These are phyloP conservation scores for Apotomis turbidana DNA, from an alignment of 2,888 invertebrate species.

Conservation along the genomic window DNA sequence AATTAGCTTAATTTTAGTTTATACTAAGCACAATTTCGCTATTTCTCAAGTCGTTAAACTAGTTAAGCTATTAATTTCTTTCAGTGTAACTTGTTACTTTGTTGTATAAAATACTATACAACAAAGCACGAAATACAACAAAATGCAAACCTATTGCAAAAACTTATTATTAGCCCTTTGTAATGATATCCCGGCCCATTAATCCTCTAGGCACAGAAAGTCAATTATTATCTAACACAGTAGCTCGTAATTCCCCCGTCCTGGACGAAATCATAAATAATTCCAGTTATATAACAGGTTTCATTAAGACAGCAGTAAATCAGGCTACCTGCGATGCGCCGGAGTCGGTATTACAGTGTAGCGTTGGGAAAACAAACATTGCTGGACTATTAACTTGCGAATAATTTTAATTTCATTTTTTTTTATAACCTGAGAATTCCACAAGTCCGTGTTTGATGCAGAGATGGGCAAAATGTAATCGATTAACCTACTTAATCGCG, in stretches of 20 bases:
- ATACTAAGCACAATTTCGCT: too few relatives aligned
- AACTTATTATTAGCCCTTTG: slow-evolving; percentile 36
- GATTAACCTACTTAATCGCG: too few relatives aligned
- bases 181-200: slow-evolving; percentile 40
- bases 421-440: too few relatives aligned
- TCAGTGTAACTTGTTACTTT: too few relatives aligned
- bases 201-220: slow-evolving; percentile 57
- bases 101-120: too few relatives aligned
- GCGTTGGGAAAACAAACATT: slow-evolving; percentile 47
- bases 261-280: slow-evolving; percentile 81
- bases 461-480: too few relatives aligned
- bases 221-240: slow-evolving; percentile 78
- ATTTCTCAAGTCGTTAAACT: too few relatives aligned
- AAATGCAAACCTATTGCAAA: slow-evolving; percentile 30
- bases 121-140: not conserved
- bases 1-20: too few relatives aligned
- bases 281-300: slow-evolving; percentile 82
- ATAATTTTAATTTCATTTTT: too few relatives aligned
- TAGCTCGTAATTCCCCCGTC: slow-evolving; percentile 70
- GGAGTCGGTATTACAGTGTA: slow-evolving; percentile 61
- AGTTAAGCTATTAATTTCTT: too few relatives aligned
- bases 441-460: too few relatives aligned
- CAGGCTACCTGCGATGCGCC: slow-evolving; percentile 77
- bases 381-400: not conserved
- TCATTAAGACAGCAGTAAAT: slow-evolving; percentile 80